Conservation (phyloP, 2,113 vertebrate genomes). For the Himantopus leucocephalus region DNA sequence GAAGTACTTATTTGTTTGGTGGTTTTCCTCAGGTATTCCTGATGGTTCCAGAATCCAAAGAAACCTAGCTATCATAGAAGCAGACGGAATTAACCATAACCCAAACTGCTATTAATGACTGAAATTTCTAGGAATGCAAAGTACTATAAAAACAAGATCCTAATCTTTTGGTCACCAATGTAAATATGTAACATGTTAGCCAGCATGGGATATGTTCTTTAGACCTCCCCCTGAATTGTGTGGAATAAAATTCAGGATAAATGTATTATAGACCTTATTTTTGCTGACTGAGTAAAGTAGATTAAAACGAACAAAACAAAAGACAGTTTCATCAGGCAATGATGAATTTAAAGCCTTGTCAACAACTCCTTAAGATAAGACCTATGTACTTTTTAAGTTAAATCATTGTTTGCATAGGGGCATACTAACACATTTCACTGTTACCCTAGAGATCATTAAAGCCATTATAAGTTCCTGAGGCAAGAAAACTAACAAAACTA, state of each 20-base stretch:
- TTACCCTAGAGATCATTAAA: neutral
- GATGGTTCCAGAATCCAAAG: neutral
- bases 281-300: neutral
- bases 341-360: neutral
- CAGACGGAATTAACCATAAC: neutral
- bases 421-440: neutral
- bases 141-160: neutral
- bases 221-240: neutral
- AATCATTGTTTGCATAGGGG: neutral
- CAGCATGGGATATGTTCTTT: neutral
- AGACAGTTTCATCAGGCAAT: neutral
- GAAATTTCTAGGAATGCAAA: neutral
- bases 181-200: neutral
- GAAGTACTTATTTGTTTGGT: neutral
- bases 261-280: neutral
- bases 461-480: neutral
- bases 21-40: neutral
- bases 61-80: neutral
- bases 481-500: neutral
- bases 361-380: neutral
- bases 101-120: neutral
- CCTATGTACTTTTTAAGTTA: neutral
- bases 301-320: neutral
- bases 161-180: neutral
- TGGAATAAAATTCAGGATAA: neutral